These are phyloP conservation scores for Phoxinus phoxinus DNA, from an alignment of 2,113 vertebrate species.

Conservation along the genomic window DNA sequence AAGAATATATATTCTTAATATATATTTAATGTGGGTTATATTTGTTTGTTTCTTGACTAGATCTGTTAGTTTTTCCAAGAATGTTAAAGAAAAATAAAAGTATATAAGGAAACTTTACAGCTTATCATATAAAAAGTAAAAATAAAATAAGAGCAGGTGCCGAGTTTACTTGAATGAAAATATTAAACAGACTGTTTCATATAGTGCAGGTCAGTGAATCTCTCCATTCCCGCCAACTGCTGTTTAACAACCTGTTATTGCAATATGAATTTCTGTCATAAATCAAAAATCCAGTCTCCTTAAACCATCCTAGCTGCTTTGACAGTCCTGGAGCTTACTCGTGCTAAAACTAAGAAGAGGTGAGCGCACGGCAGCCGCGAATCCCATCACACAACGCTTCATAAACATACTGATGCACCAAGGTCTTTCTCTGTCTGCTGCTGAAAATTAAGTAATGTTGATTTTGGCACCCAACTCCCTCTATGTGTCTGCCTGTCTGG, in stretches of 20 bases:
- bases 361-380: conserved; percentile 32
- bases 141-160: conserved; percentile 16
- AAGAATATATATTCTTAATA: no score
- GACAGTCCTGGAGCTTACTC: conserved; percentile 39
- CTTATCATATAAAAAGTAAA: neutral
- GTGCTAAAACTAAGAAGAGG: conserved; percentile 42
- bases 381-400: conserved; percentile 33
- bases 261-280: conserved; percentile 43
- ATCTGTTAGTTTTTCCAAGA: neutral
- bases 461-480: conserved; percentile 59
- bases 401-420: conserved; percentile 50
- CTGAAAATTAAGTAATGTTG: conserved; percentile 55
- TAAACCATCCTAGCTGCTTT: conserved; percentile 42
- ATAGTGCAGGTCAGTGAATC: conserved; percentile 32
- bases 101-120: neutral
- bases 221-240: neutral
- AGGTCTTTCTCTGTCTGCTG: conserved; percentile 49
- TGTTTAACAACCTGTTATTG: conserved; percentile 41
- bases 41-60: neutral
- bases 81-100: neutral
- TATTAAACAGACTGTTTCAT: conserved; percentile 20
- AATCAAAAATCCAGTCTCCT: conserved; percentile 28
- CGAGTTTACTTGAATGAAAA: conserved; percentile 4
- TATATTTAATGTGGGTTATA: no score
- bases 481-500: conserved; percentile 56